phyloP scores from a whole-genome alignment of 2,113 vertebrate genomes.

The Corythornis cristatus region DNA sequence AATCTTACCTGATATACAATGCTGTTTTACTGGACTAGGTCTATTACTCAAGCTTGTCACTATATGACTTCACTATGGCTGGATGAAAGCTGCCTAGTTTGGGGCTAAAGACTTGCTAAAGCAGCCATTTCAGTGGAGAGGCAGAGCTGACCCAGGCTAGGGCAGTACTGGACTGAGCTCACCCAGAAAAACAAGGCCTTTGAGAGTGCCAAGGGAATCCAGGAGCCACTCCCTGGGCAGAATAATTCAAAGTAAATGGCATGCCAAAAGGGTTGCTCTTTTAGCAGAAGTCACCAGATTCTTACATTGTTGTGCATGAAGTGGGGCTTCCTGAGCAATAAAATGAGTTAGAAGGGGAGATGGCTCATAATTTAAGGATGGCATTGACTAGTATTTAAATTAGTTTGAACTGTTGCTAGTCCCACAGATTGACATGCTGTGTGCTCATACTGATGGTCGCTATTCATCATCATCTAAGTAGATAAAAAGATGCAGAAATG shows the following conservation, averaged over 20 bases:
- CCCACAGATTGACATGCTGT: neutral
- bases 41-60: neutral
- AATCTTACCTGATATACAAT: neutral
- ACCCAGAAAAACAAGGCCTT: neutral
- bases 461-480: neutral
- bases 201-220: neutral
- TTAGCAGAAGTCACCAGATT: neutral
- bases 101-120: neutral
- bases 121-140: neutral
- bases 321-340: neutral
- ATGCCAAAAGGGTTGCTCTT: neutral
- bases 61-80: neutral
- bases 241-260: neutral
- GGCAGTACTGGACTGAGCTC: neutral
- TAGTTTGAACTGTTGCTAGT: neutral
- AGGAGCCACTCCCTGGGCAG: neutral
- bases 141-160: neutral
- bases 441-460: neutral
- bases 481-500: neutral
- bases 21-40: neutral
- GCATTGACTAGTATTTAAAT: neutral
- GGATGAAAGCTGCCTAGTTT: neutral
- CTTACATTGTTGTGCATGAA: neutral
- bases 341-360: neutral
- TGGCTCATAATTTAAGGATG: neutral